phyloP scores from a whole-genome alignment of 2,888 invertebrate species.

The Podotricha telesiphe region DNA sequence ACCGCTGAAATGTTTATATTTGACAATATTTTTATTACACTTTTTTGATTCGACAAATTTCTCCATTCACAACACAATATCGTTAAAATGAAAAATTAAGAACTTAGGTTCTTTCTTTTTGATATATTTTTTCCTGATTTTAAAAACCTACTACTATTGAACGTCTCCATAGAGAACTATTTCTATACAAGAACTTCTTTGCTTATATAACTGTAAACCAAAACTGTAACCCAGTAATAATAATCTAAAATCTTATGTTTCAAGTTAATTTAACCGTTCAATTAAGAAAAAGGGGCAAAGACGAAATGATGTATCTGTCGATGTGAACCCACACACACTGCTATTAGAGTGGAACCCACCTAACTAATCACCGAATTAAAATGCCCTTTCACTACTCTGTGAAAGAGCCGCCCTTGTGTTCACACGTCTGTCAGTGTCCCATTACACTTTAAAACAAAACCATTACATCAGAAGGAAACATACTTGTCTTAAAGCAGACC shows the following conservation, averaged over 20 bases:
- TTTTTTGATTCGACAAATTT: no score
- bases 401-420: conserved; percentile 67
- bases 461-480: conserved; percentile 49
- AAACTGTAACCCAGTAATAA: conserved; percentile 7
- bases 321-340: conserved; percentile 48
- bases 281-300: conserved; percentile 28
- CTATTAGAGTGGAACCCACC: conserved; percentile 42
- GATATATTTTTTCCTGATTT: no score
- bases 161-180: not conserved
- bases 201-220: conserved; percentile 1
- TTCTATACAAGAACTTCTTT: not conserved
- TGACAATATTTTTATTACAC: no score
- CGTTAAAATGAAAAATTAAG: no score
- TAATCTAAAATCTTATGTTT: conserved; percentile 2
- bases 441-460: conserved; percentile 63
- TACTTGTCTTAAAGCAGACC: conserved; percentile 36
- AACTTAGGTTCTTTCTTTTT: no score
- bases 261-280: conserved; percentile 23
- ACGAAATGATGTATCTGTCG: conserved; percentile 44
- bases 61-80: no score
- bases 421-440: conserved; percentile 77
- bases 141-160: no score
- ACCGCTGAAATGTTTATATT: no score
- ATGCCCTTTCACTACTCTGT: conserved; percentile 60
- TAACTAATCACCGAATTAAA: conserved; percentile 54